Evolutionary conservation across 1,140 invertebrate species (phyloP).

Genomic region (Pantala flavescens): DNA sequence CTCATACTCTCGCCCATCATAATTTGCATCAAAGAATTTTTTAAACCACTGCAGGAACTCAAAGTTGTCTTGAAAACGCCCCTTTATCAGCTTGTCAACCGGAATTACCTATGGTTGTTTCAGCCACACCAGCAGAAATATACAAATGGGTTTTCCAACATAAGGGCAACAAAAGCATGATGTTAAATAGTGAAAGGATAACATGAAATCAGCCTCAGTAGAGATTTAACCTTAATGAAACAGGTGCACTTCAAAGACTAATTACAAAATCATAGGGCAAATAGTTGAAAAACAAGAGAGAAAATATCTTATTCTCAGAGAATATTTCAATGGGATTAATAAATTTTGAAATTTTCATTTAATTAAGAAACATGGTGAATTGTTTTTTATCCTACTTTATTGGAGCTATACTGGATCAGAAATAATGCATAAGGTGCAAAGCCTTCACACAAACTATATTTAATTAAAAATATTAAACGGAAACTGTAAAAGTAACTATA

Average conservation of each 20-base stretch:
- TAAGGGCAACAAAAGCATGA: not conserved
- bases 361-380: too few relatives aligned
- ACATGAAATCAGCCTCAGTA: constrained; percentile 16
- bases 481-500: too few relatives aligned
- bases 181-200: not conserved
- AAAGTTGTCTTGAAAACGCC: constrained; percentile 98
- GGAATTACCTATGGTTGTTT: constrained; percentile 74
- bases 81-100: constrained; percentile 94
- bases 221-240: not conserved
- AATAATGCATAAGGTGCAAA: too few relatives aligned
- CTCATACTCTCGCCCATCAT: constrained; percentile 91
- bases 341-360: too few relatives aligned
- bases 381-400: too few relatives aligned
- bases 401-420: too few relatives aligned
- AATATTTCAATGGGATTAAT: too few relatives aligned
- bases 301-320: too few relatives aligned
- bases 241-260: constrained; percentile 19
- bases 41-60: constrained; percentile 99
- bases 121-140: not conserved
- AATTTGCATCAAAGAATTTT: constrained; percentile 99
- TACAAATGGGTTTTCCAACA: not conserved
- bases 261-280: too few relatives aligned
- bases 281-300: too few relatives aligned
- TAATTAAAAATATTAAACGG: too few relatives aligned
- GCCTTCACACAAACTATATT: too few relatives aligned